Base-by-base conservation (phyloP, 2,113 vertebrate genomes). In the Polyodon spathula region DNA sequence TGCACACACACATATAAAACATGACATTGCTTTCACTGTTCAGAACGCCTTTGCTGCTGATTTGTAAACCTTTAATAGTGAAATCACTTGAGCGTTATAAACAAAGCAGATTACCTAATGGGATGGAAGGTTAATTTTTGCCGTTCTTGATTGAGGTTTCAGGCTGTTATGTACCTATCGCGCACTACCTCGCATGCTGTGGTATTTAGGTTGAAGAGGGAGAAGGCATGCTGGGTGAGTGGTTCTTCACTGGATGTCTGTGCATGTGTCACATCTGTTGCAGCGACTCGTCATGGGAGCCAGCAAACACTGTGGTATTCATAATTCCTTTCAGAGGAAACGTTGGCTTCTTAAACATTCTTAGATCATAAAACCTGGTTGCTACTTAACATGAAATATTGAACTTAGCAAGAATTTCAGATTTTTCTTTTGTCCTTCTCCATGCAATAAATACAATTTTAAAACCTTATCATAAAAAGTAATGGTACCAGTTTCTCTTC, bases 321-420 rank as follows among this genome's bases (percentile, higher is more conserved):
- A 77, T 79, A 76, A 80, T 86, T 85, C 68, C 71, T 66, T 71
- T 72, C 68, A 64, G 73, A 78, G 80, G 70, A 68, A 78, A 69
- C 73, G 1, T 27, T 27, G 27, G 27, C 27, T 27, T 27, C 27
- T 27, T 27, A 3, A 27, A 27, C 27, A 27, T 27, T 27, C 27
- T 27, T 27, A 27, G 27, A 27, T 27, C 27, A 27, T 3, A 27
- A 27, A n/a, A n/a, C n/a, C n/a, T n/a, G n/a, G n/a, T n/a, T n/a
- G n/a, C n/a, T n/a, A 27, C 27, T 27, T 27, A 27, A 27, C 27
- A 3, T 27, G 27, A 27, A 27, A 27, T 27, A 27, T 27, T 27
- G 27, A 27, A 27, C 2, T 27, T 27, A 27, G 27, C 27, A 27
- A 27, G 27, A 27, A 27, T 27, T 27, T 27, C 27, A 2, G 27